Base-by-base conservation (phyloP, 1,140 invertebrate species). In the Trinorchestia longiramus region DNA sequence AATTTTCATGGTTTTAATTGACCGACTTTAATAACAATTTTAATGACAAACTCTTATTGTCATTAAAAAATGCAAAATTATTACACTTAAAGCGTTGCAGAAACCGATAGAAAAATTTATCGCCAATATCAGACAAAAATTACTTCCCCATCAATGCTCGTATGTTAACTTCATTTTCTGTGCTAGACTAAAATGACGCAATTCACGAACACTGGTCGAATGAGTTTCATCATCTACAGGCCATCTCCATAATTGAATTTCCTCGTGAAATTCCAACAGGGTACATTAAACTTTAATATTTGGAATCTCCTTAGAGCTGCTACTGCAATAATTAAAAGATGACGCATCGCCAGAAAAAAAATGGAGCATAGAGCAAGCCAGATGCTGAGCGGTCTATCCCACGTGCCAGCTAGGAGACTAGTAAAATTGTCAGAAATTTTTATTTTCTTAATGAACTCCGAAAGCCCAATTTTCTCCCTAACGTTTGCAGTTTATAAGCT, bases 261-360 rank as follows among this genome's bases (percentile, higher is more conserved):
- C 43, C 44, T 43, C 36, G 44, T 94, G 92, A 43, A 94, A 94
- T 94, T 45, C 92, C 36, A 94, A 47, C 43, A 91, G 92, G 44
- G 92, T 45, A 94, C 92, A 94, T 94, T 94, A 94, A 94, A 94
- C 92, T 94, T 94, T 94, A 94, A 94, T 94, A 94, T 94, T 94
- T 94, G 92, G 44, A 94, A 94, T 94, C 92, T 94, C 44, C 92
- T 94, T 94, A 94, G 92, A 6, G 88, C 43, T 44, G 41, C 92
- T 45, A 44, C 92, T 40, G 92, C 43, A 45, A 94, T 94, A n/a
- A 94, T 47, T 94, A 94, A 94, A 94, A 44, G 40, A 94, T 94
- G 92, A 94, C 43, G 92, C 92, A 43, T 90, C 88, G 88, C 88
- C 88, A 41, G 88, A 90, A 77, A 77, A n/a, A n/a, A 77, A 77